Percentiles rank a stretch among this genome's conserved stretches.
phyloP scores from a whole-genome alignment of 2,888 invertebrate genomes.

The Callyntrura sp. region DNA sequence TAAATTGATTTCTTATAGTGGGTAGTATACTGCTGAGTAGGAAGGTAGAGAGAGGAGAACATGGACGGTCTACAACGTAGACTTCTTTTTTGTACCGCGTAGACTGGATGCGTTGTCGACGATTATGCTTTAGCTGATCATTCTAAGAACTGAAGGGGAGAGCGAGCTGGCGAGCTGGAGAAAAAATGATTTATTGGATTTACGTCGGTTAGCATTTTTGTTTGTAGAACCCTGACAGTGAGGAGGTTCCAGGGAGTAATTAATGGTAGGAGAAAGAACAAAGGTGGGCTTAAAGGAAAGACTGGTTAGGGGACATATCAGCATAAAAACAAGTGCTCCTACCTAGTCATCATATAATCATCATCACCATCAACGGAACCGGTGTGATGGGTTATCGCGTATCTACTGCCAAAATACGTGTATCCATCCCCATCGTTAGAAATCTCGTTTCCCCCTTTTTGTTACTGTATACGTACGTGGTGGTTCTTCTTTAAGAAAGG shows the following conservation, averaged over 20 bases:
- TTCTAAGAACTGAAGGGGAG: not conserved
- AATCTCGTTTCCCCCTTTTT: no score
- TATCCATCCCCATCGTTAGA: no score
- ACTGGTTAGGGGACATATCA: no score
- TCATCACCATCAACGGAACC: no score
- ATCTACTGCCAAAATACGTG: no score
- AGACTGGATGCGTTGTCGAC: no score
- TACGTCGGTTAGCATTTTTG: constrained; percentile 63
- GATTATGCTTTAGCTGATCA: no score
- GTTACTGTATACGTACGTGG: no score
- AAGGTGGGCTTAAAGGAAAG: constrained; percentile 51
- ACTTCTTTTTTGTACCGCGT: constrained; percentile 7
- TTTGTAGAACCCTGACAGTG: constrained; percentile 67
- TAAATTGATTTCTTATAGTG: constrained; percentile 39
- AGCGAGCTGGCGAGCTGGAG: constrained; percentile 28
- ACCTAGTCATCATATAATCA: not conserved
- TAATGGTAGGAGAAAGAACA: constrained; percentile 70
- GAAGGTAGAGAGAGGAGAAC: constrained; percentile 1
- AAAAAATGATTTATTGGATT: constrained; percentile 72
- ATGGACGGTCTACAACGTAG: not conserved
- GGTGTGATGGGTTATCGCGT: no score
- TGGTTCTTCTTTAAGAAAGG: no score
- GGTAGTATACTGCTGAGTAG: not conserved
- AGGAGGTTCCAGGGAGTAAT: constrained; percentile 69
- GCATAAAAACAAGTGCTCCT: not conserved